Percentiles rank a stretch among this genome's conserved stretches.
Evolutionary conservation across 1,140 invertebrate genomes (phyloP).

Genomic region (Linepithema humile): DNA sequence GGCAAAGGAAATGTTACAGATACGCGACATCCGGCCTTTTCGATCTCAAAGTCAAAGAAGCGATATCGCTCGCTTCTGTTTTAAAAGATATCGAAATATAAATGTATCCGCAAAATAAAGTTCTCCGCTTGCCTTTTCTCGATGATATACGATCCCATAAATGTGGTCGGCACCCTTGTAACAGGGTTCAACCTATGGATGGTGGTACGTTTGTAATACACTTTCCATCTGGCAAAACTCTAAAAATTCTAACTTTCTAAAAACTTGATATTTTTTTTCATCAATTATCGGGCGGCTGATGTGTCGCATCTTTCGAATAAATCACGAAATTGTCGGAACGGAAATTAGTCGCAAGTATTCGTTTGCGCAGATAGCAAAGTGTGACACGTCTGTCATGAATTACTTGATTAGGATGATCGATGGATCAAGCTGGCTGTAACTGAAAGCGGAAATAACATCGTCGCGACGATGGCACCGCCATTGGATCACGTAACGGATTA

Average conservation of each 20-base stretch:
- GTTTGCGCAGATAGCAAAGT: not conserved
- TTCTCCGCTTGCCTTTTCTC: constrained; percentile 62
- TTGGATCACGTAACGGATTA: constrained; percentile 25
- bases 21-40: not conserved
- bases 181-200: constrained; percentile 66
- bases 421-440: not conserved
- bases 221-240: too few species aligned
- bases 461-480: not conserved
- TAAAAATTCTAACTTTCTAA: not conserved
- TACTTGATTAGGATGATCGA: constrained; percentile 7
- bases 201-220: constrained; percentile 43
- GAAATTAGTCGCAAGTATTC: not conserved
- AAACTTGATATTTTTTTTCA: not conserved
- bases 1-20: not conserved
- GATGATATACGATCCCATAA: constrained; percentile 78
- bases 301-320: not conserved
- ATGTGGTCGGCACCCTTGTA: constrained; percentile 73
- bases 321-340: not conserved
- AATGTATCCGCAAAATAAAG: constrained; percentile 77
- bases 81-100: constrained; percentile 49
- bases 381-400: not conserved
- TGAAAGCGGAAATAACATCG: not conserved
- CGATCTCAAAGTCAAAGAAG: not conserved
- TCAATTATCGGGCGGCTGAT: not conserved
- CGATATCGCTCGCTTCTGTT: not conserved